Conservation (phyloP, 2,888 invertebrate species). For the Pherbina coryleti region DNA sequence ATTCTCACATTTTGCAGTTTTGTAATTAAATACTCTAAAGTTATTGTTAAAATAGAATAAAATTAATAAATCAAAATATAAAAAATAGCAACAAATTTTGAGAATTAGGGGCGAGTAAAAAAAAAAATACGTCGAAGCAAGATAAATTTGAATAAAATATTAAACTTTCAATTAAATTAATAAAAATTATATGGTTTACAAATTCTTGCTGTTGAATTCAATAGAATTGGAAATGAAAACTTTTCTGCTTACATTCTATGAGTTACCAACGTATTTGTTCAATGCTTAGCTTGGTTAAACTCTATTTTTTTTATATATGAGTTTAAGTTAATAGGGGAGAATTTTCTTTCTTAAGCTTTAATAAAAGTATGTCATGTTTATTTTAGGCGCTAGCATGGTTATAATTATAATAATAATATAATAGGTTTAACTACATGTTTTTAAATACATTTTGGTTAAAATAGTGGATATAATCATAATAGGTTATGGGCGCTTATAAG, state of each 20-base stretch:
- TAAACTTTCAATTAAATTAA: too few species aligned
- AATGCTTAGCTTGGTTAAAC: not conserved
- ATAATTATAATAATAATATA: not conserved
- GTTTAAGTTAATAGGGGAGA: not conserved
- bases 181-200: too few species aligned
- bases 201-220: not conserved
- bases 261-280: not conserved
- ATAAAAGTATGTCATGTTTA: not conserved
- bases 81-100: too few species aligned
- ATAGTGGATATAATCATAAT: not conserved
- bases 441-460: not conserved
- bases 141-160: too few species aligned
- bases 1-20: not conserved
- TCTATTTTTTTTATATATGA: not conserved
- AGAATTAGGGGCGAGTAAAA: too few species aligned
- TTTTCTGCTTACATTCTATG: not conserved
- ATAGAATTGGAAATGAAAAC: not conserved
- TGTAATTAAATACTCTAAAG: not conserved
- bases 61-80: not conserved
- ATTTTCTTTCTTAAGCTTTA: not conserved
- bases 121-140: too few species aligned
- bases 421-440: not conserved
- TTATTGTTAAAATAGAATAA: not conserved
- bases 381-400: conserved; percentile 2
- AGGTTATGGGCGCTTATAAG: not conserved